A percentile compares a stretch with the other conserved stretches of the same genome.
Evolutionary conservation across 1,140 invertebrate species (phyloP).

Genomic region (Hesperophylax magnus): DNA sequence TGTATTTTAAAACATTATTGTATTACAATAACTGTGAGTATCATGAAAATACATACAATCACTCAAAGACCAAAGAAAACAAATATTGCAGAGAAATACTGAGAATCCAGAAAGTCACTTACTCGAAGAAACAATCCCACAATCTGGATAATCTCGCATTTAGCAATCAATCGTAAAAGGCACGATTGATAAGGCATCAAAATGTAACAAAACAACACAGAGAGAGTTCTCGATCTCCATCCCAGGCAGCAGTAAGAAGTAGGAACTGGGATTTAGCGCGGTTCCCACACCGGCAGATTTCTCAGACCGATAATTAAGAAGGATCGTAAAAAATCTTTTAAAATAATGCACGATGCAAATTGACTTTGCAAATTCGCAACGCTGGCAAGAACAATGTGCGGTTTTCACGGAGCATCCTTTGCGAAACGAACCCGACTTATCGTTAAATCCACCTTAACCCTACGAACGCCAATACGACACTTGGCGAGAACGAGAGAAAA

Average conservation of each 20-base stretch:
- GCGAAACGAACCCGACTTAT: neutral
- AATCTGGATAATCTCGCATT: neutral
- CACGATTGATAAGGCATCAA: neutral
- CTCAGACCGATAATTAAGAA: constrained; percentile 36
- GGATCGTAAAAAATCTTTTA: constrained; percentile 38
- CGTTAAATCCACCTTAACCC: no score
- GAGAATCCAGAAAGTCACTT: no score
- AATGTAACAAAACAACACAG: neutral
- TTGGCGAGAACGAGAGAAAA: no score
- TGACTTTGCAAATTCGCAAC: constrained; percentile 32
- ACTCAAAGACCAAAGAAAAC: no score
- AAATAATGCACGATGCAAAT: constrained; percentile 47
- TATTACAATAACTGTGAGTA: no score
- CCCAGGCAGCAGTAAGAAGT: neutral
- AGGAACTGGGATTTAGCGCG: neutral
- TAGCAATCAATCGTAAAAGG: neutral
- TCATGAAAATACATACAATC: no score
- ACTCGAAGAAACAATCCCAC: neutral
- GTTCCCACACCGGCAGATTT: constrained; percentile 41
- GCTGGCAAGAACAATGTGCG: constrained; percentile 28
- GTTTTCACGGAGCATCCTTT: constrained; percentile 15
- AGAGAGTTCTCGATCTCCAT: neutral
- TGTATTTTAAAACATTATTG: no score
- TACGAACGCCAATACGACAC: no score
- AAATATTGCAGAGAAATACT: no score